Base-by-base conservation (phyloP, 1,140 invertebrate species). In the Zaprionus kolodkinae region DNA sequence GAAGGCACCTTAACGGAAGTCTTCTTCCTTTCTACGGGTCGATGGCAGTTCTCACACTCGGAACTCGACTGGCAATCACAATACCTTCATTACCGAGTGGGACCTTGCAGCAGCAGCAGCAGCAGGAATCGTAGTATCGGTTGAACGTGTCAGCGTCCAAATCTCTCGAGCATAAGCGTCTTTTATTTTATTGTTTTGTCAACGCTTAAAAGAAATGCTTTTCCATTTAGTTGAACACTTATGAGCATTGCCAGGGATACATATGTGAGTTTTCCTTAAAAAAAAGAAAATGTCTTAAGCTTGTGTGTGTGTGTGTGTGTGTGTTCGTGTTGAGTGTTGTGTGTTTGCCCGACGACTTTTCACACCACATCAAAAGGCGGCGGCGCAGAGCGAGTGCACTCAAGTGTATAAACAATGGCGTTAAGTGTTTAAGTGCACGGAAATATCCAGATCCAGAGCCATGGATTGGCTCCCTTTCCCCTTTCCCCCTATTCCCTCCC, bases 331-430 rank as follows among this genome's bases (percentile, higher is more conserved):
- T 25, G 45, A 50, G 76, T 70, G 48, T 73, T 79, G 77, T 79
- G 77, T 76, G 59, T 76, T 72, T 74, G 71, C 70, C 66, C 71
- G 57, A 69, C 84, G 85, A 87, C 84, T 88, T 89, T 88, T 88
- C 81, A 89, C 85, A 85, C 85, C 85, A 81, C 85, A 88, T 88
- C 78, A 88, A 88, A 81, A 85, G 75, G 52, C 83, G 75, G 52
- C 83, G 85, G 78, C 85, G 71, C 67, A 79, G 75, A 76, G 75
- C 69, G 71, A 88, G 85, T 88, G 85, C 85, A 88, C 85, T 88
- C 85, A 88, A 88, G 85, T 88, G 85, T 88, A 88, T 88, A 88
- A 88, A 88, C 85, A 88, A 88, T 89, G 85, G 85, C 85, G 85
- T 89, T 88, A 88, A 88, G 85, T 88, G 85, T 88, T 88, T 88